Base-by-base conservation (phyloP, 2,113 vertebrate genomes). In the Apodemus sylvaticus region DNA sequence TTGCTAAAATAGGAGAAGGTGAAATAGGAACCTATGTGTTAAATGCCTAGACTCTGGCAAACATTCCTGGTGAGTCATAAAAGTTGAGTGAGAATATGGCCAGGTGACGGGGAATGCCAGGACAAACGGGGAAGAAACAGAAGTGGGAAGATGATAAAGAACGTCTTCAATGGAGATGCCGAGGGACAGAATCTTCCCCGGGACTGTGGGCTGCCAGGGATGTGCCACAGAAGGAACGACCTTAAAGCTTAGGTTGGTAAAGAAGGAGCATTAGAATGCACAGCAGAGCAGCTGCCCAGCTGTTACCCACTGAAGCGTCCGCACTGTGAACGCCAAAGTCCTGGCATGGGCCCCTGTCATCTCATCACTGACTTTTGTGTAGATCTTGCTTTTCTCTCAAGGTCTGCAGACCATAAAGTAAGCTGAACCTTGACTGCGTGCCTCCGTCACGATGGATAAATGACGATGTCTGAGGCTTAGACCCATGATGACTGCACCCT, bases 41-140 rank as follows among this genome's bases (percentile, higher is more conserved):
- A 97, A 94, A 81, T 86, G 42, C 36, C 85, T 51, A 96, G 73
- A 93, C 77, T 71, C 70, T 96, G 94, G 97, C 89, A 92, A 96
- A 66, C 55, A 93, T 89, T 94, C 55, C 82, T 83, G n/a, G n/a
- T 87, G 86, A 93, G 64, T 97, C 93, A 95, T 36, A 95, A 85
- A 16, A 86, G 71, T 7, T 34, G 66, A 62, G 53, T 71, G 79
- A 94, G 86, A 87, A 81, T 60, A 94, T 64, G 73, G 78, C 19
- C 86, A 39, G 62, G 62, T 64, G 19, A 19, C 53, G 34, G 39
- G 11, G 53, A 58, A 73, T 36, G 53, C 68, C 93, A 96, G 86
- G 45, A n/a, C 60, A 77, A 82, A 89, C 29, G 86, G 12, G 6
- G 45, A 91, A 93, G 31, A 86, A 89, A 26, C 11, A 60, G 95